Base-by-base conservation (phyloP, 2,797 vertebrate species). In the Schizopygopsis pylzovi region DNA sequence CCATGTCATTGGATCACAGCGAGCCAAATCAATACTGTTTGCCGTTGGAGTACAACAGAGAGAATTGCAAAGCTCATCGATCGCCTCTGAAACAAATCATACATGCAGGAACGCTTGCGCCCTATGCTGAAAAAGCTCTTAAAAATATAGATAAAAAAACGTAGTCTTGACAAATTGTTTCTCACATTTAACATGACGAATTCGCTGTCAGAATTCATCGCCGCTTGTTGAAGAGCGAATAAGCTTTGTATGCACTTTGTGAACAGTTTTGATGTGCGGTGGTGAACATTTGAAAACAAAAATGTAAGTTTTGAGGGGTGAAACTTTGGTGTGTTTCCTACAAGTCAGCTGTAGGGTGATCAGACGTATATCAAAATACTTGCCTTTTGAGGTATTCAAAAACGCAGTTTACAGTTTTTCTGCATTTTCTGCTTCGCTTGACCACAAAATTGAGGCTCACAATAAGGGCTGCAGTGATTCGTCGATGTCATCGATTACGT, bases 21-120 rank as follows among this genome's bases (percentile, higher is more conserved):
- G 39, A 56, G 84, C 61, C 61, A 52, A 87, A 89, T 88, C 89
- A 87, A 87, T 87, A 79, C 22, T 82, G 84, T 86, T 80, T 82
- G 61, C 4, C 4, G 33, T 52, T 41, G 11, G 61, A 85, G 72
- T 82, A 87, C 61, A 83, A 87, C 88, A 85, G 80, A 78, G 81
- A 84, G 84, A 86, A 89, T 86, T 76, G 67, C 79, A 88, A 87
- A 87, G 59, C 79, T 59, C 79, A 90, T 91, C 63, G 89, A 90
- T 90, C 59, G 59, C 37, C 54, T 77, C 80, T 45, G 45, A 88
- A 59, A 89, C 84, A 68, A 45, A 81, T 86, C 83, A 85, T 81
- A 85, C 83, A 88, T 88, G 85, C 85, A 65, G 77, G 77, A 82
- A 86, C 47, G 52, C 81, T 87, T 45, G 81, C 20, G 11, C 84